Base-by-base conservation (phyloP, 2,113 vertebrate genomes). In the Mustela lutreola region DNA sequence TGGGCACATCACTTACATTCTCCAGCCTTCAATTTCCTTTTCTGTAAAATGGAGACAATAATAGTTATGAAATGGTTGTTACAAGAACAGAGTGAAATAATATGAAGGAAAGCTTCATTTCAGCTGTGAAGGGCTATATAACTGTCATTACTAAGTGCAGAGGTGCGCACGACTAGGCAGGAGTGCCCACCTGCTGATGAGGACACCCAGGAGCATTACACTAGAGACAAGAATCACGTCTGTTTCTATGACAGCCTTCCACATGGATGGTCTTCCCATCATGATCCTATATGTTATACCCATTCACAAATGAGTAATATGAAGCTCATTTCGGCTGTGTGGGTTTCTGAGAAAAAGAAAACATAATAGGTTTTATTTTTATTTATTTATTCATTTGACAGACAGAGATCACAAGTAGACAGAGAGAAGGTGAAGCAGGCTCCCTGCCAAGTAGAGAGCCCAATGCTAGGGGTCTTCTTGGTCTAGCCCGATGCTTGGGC, bases 21-120 rank as follows among this genome's bases (percentile, higher is more conserved):
- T 70, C 48, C 75, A 73, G 80, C 16, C 63, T 94, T 96, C 33
- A 50, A 3, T 83, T 93, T 95, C 76, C 70, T 95, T 33, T 8
- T 63, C 28, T 76, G 45, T 21, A 39, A 94, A 80, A 79, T 89
- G 21, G 26, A 92, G 67, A 31, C 91, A 79, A 36, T 80, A 48
- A 48, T 83, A 80, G 79, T 89, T 84, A 76, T 53, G 71, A 56
- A 26, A 39, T 76, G 39, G 36, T 16, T 58, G 39, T 21, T 89
- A 18, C 39, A 90, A 92, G 56, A 53, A 89, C 42, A 73, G 48
- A 85, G 75, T 93, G 65, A 80, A 94, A 22, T 45, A 48, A 60
- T 62, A 31, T 53, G 67, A 95, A 36, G 73, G 50, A 83, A 80
- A 87, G 53, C 12, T 53, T 53, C 89, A 19, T 87, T 89, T 79